Evolutionary conservation across 2,888 invertebrate genomes (phyloP).

Genomic region (Epistrophe eligans): DNA sequence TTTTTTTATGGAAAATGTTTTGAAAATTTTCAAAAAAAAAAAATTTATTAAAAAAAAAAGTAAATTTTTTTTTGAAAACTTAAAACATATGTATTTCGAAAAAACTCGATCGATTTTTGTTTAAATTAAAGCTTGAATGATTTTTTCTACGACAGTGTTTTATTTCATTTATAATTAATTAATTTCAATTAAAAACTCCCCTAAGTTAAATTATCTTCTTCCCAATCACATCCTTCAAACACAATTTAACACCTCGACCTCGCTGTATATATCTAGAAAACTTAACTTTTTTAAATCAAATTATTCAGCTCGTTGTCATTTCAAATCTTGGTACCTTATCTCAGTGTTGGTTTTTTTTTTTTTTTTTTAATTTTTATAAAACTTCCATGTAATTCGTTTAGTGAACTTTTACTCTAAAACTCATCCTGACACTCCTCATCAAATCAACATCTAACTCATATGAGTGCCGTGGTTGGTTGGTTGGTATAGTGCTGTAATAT

Average conservation of each 20-base stretch:
- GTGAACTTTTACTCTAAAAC: slow-evolving; percentile 32
- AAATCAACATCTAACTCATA: not conserved
- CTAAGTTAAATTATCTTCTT: not conserved
- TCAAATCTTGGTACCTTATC: slow-evolving; percentile 19
- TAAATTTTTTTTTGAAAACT: no score
- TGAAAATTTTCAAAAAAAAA: no score
- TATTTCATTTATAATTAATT: no score
- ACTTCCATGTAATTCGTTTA: slow-evolving; percentile 44
- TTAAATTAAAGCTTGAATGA: no score
- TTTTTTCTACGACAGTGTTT: no score
- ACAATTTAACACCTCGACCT: slow-evolving; percentile 25
- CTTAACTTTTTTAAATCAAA: slow-evolving; percentile 47
- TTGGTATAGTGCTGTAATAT: not conserved
- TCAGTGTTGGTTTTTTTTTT: not conserved
- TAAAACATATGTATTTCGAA: no score
- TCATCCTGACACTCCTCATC: slow-evolving; percentile 3
- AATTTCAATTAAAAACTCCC: not conserved
- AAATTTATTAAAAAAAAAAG: no score
- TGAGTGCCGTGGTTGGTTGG: slow-evolving; percentile 5
- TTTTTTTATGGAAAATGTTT: no score
- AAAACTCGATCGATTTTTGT: no score
- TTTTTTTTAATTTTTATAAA: slow-evolving; percentile 12
- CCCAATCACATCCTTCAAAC: slow-evolving; percentile 25
- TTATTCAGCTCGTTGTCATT: slow-evolving; percentile 57
- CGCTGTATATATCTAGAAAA: slow-evolving; percentile 5